These are phyloP conservation scores for Phaonia tiefii DNA, from an alignment of 2,888 invertebrate genomes.

Conservation along the genomic window DNA sequence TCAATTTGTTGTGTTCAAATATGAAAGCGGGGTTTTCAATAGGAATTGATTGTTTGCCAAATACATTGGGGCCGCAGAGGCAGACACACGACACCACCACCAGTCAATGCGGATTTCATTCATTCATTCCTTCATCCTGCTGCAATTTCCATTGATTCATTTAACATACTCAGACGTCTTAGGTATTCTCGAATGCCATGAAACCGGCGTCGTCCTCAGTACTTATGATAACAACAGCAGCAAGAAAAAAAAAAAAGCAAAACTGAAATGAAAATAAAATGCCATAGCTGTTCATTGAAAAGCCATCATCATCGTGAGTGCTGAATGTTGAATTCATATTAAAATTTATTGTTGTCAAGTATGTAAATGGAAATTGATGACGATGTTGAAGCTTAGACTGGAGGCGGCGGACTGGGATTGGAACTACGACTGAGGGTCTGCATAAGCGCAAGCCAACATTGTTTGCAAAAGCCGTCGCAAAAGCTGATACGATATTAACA, in stretches of 20 bases:
- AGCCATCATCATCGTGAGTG: slow-evolving; percentile 47
- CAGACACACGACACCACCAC: background rate
- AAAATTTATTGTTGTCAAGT: slow-evolving; percentile 39
- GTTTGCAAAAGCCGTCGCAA: slow-evolving; percentile 21
- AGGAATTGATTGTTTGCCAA: slow-evolving; percentile 65
- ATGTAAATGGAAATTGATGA: slow-evolving; percentile 22
- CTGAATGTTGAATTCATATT: slow-evolving; percentile 32
- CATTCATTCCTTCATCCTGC: background rate
- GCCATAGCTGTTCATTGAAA: slow-evolving; percentile 40
- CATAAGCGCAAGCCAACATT: slow-evolving; percentile 14
- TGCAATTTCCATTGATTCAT: background rate
- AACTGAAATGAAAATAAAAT: slow-evolving; percentile 20
- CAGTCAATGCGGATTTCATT: background rate
- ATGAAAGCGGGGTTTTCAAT: slow-evolving; percentile 51
- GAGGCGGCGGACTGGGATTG: background rate
- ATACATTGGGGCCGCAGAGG: slow-evolving; percentile 44
- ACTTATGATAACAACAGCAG: slow-evolving; percentile 42
- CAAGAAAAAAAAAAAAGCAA: background rate
- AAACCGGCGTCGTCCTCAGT: slow-evolving; percentile 64
- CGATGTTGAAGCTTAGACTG: background rate
- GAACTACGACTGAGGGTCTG: background rate
- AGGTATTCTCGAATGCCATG: slow-evolving; percentile 49
- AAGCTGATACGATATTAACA: slow-evolving; percentile 28
- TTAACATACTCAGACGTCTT: slow-evolving; percentile 60
- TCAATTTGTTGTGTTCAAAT: slow-evolving; percentile 6